Evolutionary conservation across 2,888 invertebrate genomes (phyloP), one percentile per base, ranked within the genome.

Genomic region (Fragum whitleyi): DNA sequence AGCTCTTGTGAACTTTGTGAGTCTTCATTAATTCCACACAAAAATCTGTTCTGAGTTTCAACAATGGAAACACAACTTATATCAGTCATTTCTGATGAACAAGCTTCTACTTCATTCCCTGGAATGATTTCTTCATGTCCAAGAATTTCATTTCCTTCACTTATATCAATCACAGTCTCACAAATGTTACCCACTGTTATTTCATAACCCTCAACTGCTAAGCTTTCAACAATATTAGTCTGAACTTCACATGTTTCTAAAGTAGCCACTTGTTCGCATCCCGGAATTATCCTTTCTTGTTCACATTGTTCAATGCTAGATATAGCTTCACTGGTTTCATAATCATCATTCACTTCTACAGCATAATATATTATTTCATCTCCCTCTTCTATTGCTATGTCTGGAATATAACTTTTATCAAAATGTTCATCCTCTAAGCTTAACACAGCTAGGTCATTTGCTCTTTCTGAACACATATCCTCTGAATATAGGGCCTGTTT

Each of bases 21-120:
- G 32, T 80, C 80, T 42, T 76, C 80, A 73, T 69, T 69, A 9
- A 80, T 76, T 6, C 80, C 80, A 73, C 76, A 80, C 68, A 80
- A n/a, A 51, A 75, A 79, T 53, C 71, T 76, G 28, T 72, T 55
- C 55, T 28, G 61, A 11, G 29, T 47, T 28, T 61, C 70, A 21
- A 21, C 39, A 2, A 53, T 36, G 32, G 36, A 19, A 32, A 57
- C 70, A 57, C 21, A 55, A 32, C 28, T 71, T 0, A 36, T 11
- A 7, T 21, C 62, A n/a, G 62, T 62, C 2, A 62, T 62, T n/a
- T 62, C 62, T 32, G 62, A 32, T 36, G 62, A 6, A n/a, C 62
- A 32, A 36, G 36, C 32, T 7, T 62, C 62, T n/a, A 62, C 62
- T 36, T 62, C 36, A 36, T 36, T 62, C 62, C 28, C 32, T 62